These are phyloP conservation scores for Ophraella communa DNA, from an alignment of 2,888 invertebrate genomes.

Conservation along the genomic window DNA sequence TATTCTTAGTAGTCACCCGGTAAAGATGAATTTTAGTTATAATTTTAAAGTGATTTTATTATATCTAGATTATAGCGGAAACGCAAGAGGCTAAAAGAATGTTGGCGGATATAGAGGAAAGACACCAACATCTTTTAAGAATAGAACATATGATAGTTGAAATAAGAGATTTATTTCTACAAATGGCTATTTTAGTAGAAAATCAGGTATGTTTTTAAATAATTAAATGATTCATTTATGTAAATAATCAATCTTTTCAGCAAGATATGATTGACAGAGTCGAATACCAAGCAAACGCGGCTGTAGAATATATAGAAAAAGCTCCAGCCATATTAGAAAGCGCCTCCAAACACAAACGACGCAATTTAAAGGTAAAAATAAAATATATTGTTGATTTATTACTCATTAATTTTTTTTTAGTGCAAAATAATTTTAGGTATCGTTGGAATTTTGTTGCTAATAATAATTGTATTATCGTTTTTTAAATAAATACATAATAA, in stretches of 20 bases:
- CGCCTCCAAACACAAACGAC: slow-evolving; percentile 62
- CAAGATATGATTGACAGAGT: slow-evolving; percentile 72
- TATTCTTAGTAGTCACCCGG: too few species aligned
- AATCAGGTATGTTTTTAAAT: slow-evolving; percentile 64
- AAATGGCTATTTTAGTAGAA: slow-evolving; percentile 82
- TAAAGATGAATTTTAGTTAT: too few species aligned
- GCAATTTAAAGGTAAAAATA: slow-evolving; percentile 62
- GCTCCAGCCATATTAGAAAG: slow-evolving; percentile 65
- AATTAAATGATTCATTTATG: slow-evolving; percentile 5
- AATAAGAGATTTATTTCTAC: slow-evolving; percentile 81
- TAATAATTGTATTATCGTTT: slow-evolving; percentile 10
- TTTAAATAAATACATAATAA: too few species aligned
- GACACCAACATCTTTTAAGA: slow-evolving; percentile 82
- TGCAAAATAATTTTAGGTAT: slow-evolving; percentile 24
- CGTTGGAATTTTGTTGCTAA: slow-evolving; percentile 2
- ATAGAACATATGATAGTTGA: slow-evolving; percentile 81
- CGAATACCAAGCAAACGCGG: slow-evolving; percentile 70
- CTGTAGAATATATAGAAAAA: slow-evolving; percentile 65
- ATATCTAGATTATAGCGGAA: slow-evolving; percentile 75
- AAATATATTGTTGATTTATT: neutral
- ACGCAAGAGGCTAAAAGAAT: slow-evolving; percentile 77
- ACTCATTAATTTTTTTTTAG: slow-evolving; percentile 10
- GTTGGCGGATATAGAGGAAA: slow-evolving; percentile 80
- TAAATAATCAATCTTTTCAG: too few species aligned
- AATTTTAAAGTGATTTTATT: too few species aligned